Evolutionary conservation across 1,140 invertebrate genomes (phyloP).

Genomic region (Drosophila sucinea): DNA sequence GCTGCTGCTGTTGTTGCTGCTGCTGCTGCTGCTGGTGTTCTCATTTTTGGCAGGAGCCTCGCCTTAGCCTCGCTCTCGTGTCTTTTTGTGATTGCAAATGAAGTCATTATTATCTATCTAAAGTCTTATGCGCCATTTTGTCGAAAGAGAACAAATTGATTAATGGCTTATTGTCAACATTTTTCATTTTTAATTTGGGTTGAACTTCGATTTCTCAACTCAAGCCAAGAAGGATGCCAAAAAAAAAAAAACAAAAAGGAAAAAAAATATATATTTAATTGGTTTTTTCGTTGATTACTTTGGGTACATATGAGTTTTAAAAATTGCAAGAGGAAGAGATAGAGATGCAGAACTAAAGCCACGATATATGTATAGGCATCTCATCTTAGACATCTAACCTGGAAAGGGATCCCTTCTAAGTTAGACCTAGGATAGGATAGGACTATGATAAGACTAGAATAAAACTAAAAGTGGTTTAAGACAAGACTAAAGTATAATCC

Average conservation of each 20-base stretch:
- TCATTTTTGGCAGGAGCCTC: conserved; percentile 67
- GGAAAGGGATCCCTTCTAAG: too few relatives aligned
- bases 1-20: conserved; percentile 3
- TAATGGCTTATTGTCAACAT: conserved; percentile 59
- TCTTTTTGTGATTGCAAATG: conserved; percentile 53
- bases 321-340: too few relatives aligned
- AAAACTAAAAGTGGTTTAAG: too few relatives aligned
- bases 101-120: conserved; percentile 58
- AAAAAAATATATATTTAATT: not conserved
- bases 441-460: too few relatives aligned
- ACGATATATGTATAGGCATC: too few relatives aligned
- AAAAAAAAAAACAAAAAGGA: too few relatives aligned
- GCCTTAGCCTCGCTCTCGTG: conserved; percentile 53
- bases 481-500: too few relatives aligned
- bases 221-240: not conserved
- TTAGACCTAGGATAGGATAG: too few relatives aligned
- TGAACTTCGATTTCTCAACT: not conserved
- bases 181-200: conserved; percentile 26
- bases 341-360: too few relatives aligned
- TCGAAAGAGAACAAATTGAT: conserved; percentile 61
- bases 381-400: too few relatives aligned
- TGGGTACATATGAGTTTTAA: too few relatives aligned
- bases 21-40: conserved; percentile 34
- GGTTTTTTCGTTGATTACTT: not conserved
- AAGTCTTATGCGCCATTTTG: conserved; percentile 60